These are phyloP conservation scores for Lysandra coridon DNA, from an alignment of 2,888 invertebrate genomes.

Conservation along the genomic window DNA sequence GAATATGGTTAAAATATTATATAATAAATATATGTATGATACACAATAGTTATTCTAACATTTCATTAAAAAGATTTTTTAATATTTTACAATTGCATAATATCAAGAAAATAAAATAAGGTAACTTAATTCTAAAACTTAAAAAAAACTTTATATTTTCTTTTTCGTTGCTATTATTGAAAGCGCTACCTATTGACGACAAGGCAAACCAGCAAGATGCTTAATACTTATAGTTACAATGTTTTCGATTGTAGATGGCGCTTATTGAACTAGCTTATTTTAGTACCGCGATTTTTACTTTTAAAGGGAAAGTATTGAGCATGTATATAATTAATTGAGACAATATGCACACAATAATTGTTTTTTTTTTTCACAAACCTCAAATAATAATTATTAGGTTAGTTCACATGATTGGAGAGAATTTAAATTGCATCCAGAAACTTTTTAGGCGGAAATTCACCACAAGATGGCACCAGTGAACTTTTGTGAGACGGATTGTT, in stretches of 20 bases:
- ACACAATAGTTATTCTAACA: too few relatives aligned
- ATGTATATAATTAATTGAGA: too few relatives aligned
- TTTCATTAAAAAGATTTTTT: not conserved
- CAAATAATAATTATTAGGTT: too few relatives aligned
- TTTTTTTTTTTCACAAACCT: not conserved
- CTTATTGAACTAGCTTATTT: not conserved
- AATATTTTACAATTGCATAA: not conserved
- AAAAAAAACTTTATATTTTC: not conserved
- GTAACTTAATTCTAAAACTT: not conserved
- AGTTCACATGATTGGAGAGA: too few relatives aligned
- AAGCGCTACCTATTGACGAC: not conserved
- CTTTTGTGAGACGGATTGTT: not conserved
- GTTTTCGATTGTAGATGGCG: conserved; percentile 1
- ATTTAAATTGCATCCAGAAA: not conserved
- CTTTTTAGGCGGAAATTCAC: not conserved
- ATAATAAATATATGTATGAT: too few relatives aligned
- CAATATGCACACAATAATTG: not conserved
- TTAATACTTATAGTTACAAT: not conserved
- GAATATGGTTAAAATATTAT: too few relatives aligned
- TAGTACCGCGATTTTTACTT: too few relatives aligned
- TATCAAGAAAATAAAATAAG: not conserved
- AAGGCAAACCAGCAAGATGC: not conserved
- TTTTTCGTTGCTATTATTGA: not conserved
- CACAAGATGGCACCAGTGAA: conserved; percentile 6
- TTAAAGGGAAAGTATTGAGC: too few relatives aligned